Percentiles rank a stretch among this genome's conserved stretches.
Conservation (phyloP, 2,113 vertebrate species). For the Pogona vitticeps region DNA sequence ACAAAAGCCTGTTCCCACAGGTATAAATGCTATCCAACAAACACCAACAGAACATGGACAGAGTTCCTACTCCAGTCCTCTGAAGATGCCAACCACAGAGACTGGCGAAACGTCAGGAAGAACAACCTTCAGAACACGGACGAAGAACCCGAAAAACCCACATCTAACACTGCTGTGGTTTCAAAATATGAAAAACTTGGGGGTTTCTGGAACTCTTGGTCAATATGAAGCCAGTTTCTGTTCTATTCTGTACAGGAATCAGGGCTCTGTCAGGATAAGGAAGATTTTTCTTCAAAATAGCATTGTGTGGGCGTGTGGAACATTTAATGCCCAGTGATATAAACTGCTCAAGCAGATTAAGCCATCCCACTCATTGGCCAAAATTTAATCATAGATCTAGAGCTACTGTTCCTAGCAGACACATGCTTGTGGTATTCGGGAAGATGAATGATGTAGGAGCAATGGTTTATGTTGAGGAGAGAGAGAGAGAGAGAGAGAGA, state of each 20-base stretch:
- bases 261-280: neutral
- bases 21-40: too few species aligned
- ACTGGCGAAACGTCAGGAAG: too few species aligned
- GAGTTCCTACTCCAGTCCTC: too few species aligned
- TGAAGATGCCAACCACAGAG: too few species aligned
- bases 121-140: too few species aligned
- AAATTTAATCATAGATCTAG: conserved; percentile 5
- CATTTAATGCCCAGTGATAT: conserved; percentile 20
- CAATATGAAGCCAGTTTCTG: neutral
- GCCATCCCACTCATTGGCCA: conserved; percentile 20
- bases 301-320: neutral
- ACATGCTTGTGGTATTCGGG: rapidly evolving
- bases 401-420: rapidly evolving
- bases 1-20: too few species aligned
- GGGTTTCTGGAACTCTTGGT: neutral
- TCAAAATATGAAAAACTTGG: neutral
- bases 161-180: neutral
- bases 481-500: neutral
- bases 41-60: too few species aligned
- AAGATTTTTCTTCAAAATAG: conserved; percentile 29
- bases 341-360: conserved; percentile 39
- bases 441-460: neutral
- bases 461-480: too few species aligned
- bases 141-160: too few species aligned
- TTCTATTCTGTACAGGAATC: conserved; percentile 1